Evolutionary conservation across 2,113 vertebrate genomes (phyloP), one percentile per base, ranked within the genome.

Genomic region (Castor canadensis): DNA sequence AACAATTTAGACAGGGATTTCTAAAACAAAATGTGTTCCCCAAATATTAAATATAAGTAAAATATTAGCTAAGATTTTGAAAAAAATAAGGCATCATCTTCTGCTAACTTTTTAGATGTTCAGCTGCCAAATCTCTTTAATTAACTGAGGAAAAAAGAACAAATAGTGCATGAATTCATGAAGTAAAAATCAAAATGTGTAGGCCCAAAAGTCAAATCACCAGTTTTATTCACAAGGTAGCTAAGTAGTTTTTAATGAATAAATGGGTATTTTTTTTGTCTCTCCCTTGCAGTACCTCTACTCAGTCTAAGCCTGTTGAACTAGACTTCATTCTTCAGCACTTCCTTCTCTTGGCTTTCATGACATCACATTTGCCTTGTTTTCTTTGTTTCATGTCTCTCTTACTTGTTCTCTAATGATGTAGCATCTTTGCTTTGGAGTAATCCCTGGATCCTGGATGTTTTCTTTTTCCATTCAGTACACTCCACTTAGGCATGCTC

Each of bases 91-190:
- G 0, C 12, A 47, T 89, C 80, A 9, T 77, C 22, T 35, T 20
- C 6, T 82, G 47, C 81, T 38, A 93, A 11, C 17, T 77, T 89
- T 94, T 62, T 86, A 85, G 13, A 40, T 45, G 35, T 45, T 88
- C n/a, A 45, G 26, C 30, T 81, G 28, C 38, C 67, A 94, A 80
- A 62, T 4, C 10, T 3, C 58, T 82, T 77, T 72, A 93, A 22
- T 67, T 94, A 66, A 76, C 66, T 87, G 12, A 92, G 12, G 83
- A 45, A 12, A 90, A 86, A 30, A 83, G 45, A 38, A 19, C 6
- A 43, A 40, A 80, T n/a, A 72, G n/a, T 32, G 6, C 35, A 87
- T 73, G 4, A 80, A 71, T 75, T 72, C 43, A 73, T 38, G 26
- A 73, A 79, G 38, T 56, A 54, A 92, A 90, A 89, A 72, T 82